Percentiles rank a stretch among this genome's conserved stretches.
These are phyloP conservation scores for Enchytraeus crypticus DNA, from an alignment of 2,888 invertebrate species.

Conservation along the genomic window DNA sequence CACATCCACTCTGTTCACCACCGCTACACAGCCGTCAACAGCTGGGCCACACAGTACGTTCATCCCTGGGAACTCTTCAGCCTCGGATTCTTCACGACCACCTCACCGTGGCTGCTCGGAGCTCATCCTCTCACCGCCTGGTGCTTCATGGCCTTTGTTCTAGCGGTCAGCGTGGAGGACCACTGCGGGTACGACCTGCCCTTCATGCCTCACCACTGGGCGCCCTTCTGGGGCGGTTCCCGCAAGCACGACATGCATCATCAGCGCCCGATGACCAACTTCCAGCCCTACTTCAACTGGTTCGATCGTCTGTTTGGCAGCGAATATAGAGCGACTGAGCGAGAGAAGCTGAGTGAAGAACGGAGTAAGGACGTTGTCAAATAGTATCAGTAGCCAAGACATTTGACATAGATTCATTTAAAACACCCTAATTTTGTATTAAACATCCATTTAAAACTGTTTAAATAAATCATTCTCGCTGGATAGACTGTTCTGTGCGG, in stretches of 20 bases:
- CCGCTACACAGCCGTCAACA: slow-evolving; percentile 49
- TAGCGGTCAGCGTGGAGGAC: slow-evolving; percentile 49
- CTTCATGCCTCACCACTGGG: slow-evolving; percentile 43
- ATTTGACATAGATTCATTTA: too few relatives aligned
- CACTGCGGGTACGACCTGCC: slow-evolving; percentile 51
- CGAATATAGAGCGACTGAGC: too few relatives aligned
- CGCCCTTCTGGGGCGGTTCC: slow-evolving; percentile 47
- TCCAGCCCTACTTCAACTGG: slow-evolving; percentile 50
- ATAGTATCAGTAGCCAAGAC: too few relatives aligned
- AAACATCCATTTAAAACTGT: too few relatives aligned
- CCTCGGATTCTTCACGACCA: slow-evolving; percentile 49
- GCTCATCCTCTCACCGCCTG: slow-evolving; percentile 50
- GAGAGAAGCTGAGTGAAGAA: too few relatives aligned
- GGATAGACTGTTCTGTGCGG: too few relatives aligned
- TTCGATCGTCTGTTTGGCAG: slow-evolving; percentile 46
- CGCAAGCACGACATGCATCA: slow-evolving; percentile 52
- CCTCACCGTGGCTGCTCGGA: slow-evolving; percentile 44
- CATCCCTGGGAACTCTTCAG: slow-evolving; percentile 51
- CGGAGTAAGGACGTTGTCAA: too few relatives aligned
- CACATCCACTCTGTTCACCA: slow-evolving; percentile 51
- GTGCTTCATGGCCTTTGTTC: slow-evolving; percentile 48
- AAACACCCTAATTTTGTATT: too few relatives aligned
- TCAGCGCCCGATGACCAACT: slow-evolving; percentile 49
- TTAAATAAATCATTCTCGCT: too few relatives aligned
- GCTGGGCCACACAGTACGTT: slow-evolving; percentile 50